These are phyloP conservation scores for Microchirus variegatus DNA, from an alignment of 2,797 vertebrate species.

Conservation along the genomic window DNA sequence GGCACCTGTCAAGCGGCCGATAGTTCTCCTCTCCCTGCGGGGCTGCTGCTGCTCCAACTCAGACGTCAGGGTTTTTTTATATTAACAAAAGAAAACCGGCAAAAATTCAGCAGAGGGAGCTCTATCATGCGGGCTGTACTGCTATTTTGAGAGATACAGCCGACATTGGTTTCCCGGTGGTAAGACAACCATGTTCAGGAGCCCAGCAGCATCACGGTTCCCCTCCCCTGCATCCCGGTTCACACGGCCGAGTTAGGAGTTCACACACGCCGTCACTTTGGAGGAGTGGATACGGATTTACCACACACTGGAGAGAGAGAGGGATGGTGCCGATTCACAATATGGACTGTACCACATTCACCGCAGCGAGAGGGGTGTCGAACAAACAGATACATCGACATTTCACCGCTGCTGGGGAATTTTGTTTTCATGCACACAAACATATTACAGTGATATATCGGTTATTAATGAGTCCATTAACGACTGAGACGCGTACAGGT, in stretches of 20 bases:
- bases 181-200: constrained; percentile 37
- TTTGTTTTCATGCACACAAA: not conserved
- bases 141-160: constrained; percentile 21
- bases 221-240: constrained; percentile 55
- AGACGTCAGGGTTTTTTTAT: not conserved
- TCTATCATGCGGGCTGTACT: constrained; percentile 43
- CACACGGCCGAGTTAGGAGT: constrained; percentile 21
- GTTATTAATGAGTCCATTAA: rapidly evolving
- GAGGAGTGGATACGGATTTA: constrained; percentile 37
- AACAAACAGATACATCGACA: not conserved
- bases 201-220: constrained; percentile 36
- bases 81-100: constrained; percentile 29
- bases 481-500: rapidly evolving
- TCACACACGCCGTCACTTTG: not conserved
- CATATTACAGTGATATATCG: not conserved
- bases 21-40: constrained; percentile 37
- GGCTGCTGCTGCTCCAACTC: constrained; percentile 38
- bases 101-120: constrained; percentile 40
- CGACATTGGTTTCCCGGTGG: constrained; percentile 41
- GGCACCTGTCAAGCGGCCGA: constrained; percentile 78
- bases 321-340: constrained; percentile 66
- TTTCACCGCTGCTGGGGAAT: not conserved
- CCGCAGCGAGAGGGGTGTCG: constrained; percentile 26
- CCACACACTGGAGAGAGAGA: constrained; percentile 53
- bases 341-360: constrained; percentile 76